Evolutionary conservation across 2,888 invertebrate species (phyloP), one percentile per base, ranked within the genome.

Genomic region (Aethes cnicana): DNA sequence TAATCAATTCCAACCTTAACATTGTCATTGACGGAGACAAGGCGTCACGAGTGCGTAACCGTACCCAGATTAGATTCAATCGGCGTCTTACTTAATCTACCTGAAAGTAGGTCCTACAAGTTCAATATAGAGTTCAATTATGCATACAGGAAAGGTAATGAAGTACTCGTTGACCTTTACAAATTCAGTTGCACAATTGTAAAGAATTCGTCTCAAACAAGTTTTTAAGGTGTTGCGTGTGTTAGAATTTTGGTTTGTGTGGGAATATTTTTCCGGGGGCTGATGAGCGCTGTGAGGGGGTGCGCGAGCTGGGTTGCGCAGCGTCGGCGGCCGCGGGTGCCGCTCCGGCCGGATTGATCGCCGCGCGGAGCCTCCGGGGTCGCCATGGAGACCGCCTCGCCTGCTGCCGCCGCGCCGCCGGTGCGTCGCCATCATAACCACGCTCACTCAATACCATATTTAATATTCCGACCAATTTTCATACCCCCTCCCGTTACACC

Each of bases 321-420:
- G 53, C 58, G 46, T 47, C 54, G 55, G 56, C 54, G 62, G 49
- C 52, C 62, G 63, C 67, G 69, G 69, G 74, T 61, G 69, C 68
- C 66, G 67, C 65, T 75, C 73, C 67, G 42, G 67, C 70, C 71
- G 70, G 79, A 87, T 87, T 87, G 86, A 86, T 87, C 86, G 84
- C 63, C 69, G 67, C 66, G 68, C 72, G 69, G 73, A 75, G 78
- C 71, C 74, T 71, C 74, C 69, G 57, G 65, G 66, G 84, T 87
- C 73, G 80, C 66, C 84, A 87, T 87, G 81, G 81, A 74, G 71
- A 87, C 86, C 80, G 83, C 71, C 83, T 74, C 80, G 83, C 71
- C 83, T 74, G 69, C 70, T 72, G 71, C 72, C 74, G 72, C 72
- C 72, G 77, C 77, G 77, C 77, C 80, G 79, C 63, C 80, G 67